Evolutionary conservation across 2,113 vertebrate species (phyloP), one percentile per base, ranked within the genome.

Genomic region (Cephalopholis sonnerati): DNA sequence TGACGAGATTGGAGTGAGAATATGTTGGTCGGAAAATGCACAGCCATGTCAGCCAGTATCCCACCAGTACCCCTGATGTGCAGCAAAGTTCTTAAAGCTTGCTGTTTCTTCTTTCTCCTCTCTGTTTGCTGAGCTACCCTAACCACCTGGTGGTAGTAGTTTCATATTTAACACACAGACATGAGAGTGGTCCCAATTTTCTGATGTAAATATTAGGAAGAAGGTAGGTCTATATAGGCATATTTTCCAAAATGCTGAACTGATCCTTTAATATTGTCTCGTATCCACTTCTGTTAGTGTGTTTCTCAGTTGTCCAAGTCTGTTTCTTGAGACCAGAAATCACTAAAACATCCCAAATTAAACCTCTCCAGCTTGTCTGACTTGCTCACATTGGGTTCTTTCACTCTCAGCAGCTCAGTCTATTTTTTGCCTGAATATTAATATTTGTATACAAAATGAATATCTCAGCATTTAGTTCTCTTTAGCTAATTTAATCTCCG

Each of bases 371-470:
- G 32, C 62, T 51, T 53, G 9, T 67, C 4, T 48, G 17, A 27
- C 17, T 51, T 58, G 25, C 22, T 84, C 36, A 25, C 0, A 50
- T 41, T 25, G 0, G 3, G 62, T 41, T 65, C 68, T 57, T 4
- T 51, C 29, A 41, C 4, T 46, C 29, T 71, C 61, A 57, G 54
- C 74, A n/a, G 67, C 55, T 63, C 32, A 63, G 16, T 18, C 39
- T 50, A 16, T 32, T 74, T 86, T 18, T 13, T 66, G 25, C 13
- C 24, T 55, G 4, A 76, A 57, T 44, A 41, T 62, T 7, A 44
- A 68, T 67, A 29, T 79, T 68, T 72, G 71, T 67, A 6, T 20
- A 36, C 57, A 79, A 53, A 78, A 79, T 82, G 16, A 82, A 53
- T 3, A 67, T 41, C 22, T 17, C 77, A 79, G 39, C 53, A 48